A percentile compares a stretch with the other conserved stretches of the same genome.
These are phyloP conservation scores for Pocota personata DNA, from an alignment of 2,888 invertebrate species.

Conservation along the genomic window DNA sequence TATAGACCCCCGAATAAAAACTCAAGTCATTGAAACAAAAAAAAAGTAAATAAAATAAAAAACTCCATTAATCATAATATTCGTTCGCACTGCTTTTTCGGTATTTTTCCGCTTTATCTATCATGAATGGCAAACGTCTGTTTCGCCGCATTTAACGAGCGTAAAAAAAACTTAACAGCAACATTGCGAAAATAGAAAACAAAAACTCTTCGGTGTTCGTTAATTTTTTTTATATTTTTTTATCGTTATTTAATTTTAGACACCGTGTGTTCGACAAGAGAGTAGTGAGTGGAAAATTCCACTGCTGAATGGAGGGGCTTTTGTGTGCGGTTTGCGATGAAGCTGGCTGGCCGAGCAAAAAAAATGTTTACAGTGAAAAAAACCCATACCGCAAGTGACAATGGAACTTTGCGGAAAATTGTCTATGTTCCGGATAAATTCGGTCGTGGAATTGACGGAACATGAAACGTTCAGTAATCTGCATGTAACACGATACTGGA, in stretches of 20 bases:
- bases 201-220: slow-evolving; percentile 25
- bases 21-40: not conserved
- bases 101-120: not conserved
- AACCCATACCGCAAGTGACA: slow-evolving; percentile 48
- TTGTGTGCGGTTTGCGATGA: slow-evolving; percentile 39
- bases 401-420: slow-evolving; percentile 46
- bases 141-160: slow-evolving; percentile 14
- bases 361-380: slow-evolving; percentile 37
- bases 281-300: slow-evolving; percentile 62
- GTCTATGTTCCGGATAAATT: slow-evolving; percentile 1
- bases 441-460: slow-evolving; percentile 20
- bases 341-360: slow-evolving; percentile 23
- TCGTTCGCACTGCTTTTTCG: not conserved
- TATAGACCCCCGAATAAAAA: not conserved
- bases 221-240: slow-evolving; percentile 17
- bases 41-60: not conserved
- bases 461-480: not conserved
- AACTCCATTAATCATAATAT: slow-evolving; percentile 18
- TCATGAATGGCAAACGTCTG: slow-evolving; percentile 21
- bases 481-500: slow-evolving; percentile 8
- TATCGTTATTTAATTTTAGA: slow-evolving; percentile 59
- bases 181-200: slow-evolving; percentile 36
- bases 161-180: slow-evolving; percentile 11
- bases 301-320: slow-evolving; percentile 52
- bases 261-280: slow-evolving; percentile 13